Conservation (phyloP, 2,888 invertebrate genomes). For the Abscondita cerata region DNA sequence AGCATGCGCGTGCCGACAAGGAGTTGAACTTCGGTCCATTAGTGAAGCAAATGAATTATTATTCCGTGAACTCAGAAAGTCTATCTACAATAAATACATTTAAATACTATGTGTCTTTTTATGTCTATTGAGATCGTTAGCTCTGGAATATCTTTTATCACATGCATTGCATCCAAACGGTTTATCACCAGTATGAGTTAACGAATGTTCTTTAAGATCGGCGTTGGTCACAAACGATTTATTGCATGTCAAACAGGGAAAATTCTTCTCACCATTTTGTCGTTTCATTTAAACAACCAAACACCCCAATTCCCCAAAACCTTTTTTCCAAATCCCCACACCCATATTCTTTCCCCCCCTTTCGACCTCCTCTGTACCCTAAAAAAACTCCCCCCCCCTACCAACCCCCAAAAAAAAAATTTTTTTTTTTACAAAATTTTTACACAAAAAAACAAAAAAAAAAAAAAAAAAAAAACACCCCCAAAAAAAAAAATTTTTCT, state of each 20-base stretch:
- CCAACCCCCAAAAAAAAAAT: too few species aligned
- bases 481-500: too few species aligned
- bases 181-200: conserved; percentile 47
- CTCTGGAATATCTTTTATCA: conserved; percentile 47
- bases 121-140: conserved; percentile 49
- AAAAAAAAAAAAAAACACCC: too few species aligned
- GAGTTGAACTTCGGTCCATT: too few species aligned
- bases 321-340: conserved; percentile 55
- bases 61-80: too few species aligned
- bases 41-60: too few species aligned
- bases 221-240: conserved; percentile 49
- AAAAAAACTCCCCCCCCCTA: conserved; percentile 56
- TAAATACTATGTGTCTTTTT: conserved; percentile 43
- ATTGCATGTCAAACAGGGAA: conserved; percentile 48
- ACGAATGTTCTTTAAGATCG: conserved; percentile 48
- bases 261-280: conserved; percentile 51
- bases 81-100: neutral
- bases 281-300: conserved; percentile 57
- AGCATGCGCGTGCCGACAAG: too few species aligned
- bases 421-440: too few species aligned
- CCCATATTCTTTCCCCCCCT: conserved; percentile 57
- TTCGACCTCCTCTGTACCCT: conserved; percentile 56
- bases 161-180: conserved; percentile 49
- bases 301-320: conserved; percentile 58
- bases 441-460: too few species aligned